Conservation (phyloP, 2,797 vertebrate species). For the Hoplostethus mediterraneus region DNA sequence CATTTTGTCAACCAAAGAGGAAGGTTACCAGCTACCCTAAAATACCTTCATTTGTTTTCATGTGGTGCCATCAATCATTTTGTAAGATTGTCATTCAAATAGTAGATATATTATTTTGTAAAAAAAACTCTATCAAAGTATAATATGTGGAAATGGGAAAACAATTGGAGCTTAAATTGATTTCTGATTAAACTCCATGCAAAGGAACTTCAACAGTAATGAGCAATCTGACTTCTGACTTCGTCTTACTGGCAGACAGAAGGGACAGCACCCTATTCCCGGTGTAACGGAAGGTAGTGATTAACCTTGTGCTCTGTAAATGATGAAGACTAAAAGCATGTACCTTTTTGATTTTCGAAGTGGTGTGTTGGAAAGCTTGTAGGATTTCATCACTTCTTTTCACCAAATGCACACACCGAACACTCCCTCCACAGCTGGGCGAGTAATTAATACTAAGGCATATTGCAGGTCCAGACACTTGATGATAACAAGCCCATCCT, state of each 20-base stretch:
- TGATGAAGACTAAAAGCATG: conserved; percentile 14
- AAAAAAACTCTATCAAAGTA: conserved; percentile 20
- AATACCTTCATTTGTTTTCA: background rate
- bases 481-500: conserved; percentile 68
- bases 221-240: background rate
- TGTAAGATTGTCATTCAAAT: background rate
- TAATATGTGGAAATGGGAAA: background rate
- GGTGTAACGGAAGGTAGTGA: too few relatives aligned
- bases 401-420: conserved; percentile 31
- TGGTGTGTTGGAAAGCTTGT: conserved; percentile 19
- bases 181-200: background rate
- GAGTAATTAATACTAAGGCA: conserved; percentile 70
- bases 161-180: background rate
- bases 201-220: background rate
- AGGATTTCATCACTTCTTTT: conserved; percentile 17
- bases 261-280: background rate
- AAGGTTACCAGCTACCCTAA: background rate
- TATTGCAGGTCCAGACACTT: conserved; percentile 62
- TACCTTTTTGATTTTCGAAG: conserved; percentile 22
- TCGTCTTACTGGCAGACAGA: background rate
- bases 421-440: conserved; percentile 69
- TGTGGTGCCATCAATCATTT: background rate
- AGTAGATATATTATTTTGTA: conserved; percentile 10
- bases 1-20: conserved; percentile 11
- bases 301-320: background rate